Evolutionary conservation across 2,113 vertebrate genomes (phyloP).

Genomic region (Pica pica): DNA sequence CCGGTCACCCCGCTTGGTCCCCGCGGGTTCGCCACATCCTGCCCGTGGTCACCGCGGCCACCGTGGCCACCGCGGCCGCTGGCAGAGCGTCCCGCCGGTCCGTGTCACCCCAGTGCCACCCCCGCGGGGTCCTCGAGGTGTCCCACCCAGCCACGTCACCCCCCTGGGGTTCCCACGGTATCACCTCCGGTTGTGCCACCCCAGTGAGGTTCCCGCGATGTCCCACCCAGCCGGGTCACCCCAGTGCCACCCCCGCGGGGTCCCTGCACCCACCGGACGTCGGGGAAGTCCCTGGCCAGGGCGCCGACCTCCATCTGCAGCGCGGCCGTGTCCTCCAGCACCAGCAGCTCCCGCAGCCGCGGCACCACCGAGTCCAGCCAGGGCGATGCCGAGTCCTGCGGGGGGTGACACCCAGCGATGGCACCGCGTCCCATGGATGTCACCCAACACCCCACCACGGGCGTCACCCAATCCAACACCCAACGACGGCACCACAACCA

Average conservation of each 20-base stretch:
- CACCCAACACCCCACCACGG: not conserved
- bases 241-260: no score
- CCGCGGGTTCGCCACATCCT: not conserved
- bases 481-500: not conserved
- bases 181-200: not conserved
- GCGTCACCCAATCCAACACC: not conserved
- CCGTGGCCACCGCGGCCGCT: conserved; percentile 41
- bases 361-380: conserved; percentile 85
- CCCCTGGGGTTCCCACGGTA: not conserved
- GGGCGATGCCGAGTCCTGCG: conserved; percentile 80
- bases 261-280: conserved; percentile 77
- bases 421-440: not conserved
- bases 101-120: not conserved
- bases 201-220: not conserved
- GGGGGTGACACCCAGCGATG: not conserved
- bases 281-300: conserved; percentile 87
- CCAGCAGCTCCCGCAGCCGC: conserved; percentile 84
- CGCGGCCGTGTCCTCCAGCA: conserved; percentile 85
- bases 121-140: no score
- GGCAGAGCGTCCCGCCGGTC: conserved; percentile 75
- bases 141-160: not conserved
- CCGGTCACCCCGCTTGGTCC: not conserved
- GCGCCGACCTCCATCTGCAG: conserved; percentile 92
- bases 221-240: not conserved
- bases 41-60: not conserved